Evolutionary conservation across 2,113 vertebrate genomes (phyloP), one percentile per base, ranked within the genome.

Genomic region (Rallus limicola): DNA sequence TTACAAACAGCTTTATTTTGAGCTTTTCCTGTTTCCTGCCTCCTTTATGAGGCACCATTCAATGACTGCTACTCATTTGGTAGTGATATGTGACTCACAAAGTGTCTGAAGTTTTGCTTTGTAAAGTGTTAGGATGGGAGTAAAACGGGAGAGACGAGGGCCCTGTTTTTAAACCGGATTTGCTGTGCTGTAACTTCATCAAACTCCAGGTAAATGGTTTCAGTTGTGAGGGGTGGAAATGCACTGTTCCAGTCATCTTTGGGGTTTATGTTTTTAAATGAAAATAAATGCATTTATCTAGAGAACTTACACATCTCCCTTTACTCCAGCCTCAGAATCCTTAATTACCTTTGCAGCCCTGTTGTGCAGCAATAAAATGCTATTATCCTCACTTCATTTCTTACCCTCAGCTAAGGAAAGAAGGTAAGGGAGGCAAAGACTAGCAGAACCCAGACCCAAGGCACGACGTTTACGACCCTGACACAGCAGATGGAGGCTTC

Each of bases 21-120:
- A 94, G 92, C 95, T 93, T 96, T 96, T 96, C 95, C 88, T 96
- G 93, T 94, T 96, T 97, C 94, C 92, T 96, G 95, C 93, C 92
- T 93, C 71, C 78, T 97, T 96, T 95, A 88, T 93, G 89, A 95
- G 89, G 86, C 89, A 92, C 95, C 58, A 71, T 95, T 95, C 91
- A 93, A 44, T 44, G 91, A 82, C 94, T 97, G 86, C 89, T 93
- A 52, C 77, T 97, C 92, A 95, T 93, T 91, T 95, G 86, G 91
- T 93, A 86, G 93, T 82, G 89, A 93, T 93, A 86, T 81, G 95
- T 97, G 94, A 94, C 80, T 95, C 92, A 94, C 83, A 68, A 89
- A 95, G 72, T 92, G 89, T 71, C 81, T 89, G 89, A 81, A 82
- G 71, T 88, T 92, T 50, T 64, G 65, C 89, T 94, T 90, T 90